Percentiles rank a stretch among this genome's conserved stretches.
Evolutionary conservation across 1,140 invertebrate species (phyloP).

Genomic region (Drosophila pseudoobscura): DNA sequence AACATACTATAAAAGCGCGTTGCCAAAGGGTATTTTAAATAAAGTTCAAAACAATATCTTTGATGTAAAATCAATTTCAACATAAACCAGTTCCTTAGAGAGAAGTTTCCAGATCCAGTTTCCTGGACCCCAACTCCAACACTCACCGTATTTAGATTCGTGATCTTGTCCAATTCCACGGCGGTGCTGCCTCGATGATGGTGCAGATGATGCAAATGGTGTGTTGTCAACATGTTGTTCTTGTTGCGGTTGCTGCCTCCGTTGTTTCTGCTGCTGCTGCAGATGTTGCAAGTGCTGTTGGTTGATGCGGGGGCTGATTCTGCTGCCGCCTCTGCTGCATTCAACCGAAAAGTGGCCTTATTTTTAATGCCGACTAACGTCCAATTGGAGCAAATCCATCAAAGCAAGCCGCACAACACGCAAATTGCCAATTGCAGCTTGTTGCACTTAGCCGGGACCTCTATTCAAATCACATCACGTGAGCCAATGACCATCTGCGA

Average conservation of each 20-base stretch:
- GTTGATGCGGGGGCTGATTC: constrained; percentile 18
- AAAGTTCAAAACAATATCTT: neutral
- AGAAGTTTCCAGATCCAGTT: neutral
- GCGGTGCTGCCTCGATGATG: constrained; percentile 80
- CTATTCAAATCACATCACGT: constrained; percentile 65
- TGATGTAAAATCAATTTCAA: too few relatives aligned
- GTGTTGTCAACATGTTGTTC: constrained; percentile 78
- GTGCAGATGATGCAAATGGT: constrained; percentile 80
- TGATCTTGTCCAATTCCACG: constrained; percentile 77
- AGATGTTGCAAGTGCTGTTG: constrained; percentile 3
- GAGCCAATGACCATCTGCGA: constrained; percentile 51
- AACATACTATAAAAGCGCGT: too few relatives aligned
- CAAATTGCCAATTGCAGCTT: constrained; percentile 47
- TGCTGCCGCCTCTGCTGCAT: constrained; percentile 24
- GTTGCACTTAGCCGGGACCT: constrained; percentile 59
- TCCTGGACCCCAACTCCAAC: neutral
- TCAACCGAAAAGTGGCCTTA: constrained; percentile 43
- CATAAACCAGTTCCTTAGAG: neutral
- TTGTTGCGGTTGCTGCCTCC: constrained; percentile 15
- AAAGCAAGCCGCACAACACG: constrained; percentile 21
- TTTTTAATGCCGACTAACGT: constrained; percentile 27
- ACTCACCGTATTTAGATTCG: constrained; percentile 78
- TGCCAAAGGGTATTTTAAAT: too few relatives aligned
- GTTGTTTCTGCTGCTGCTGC: neutral
- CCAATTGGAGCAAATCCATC: constrained; percentile 60